Conservation (phyloP, 2,113 vertebrate species). For the Phoenicopterus ruber region DNA sequence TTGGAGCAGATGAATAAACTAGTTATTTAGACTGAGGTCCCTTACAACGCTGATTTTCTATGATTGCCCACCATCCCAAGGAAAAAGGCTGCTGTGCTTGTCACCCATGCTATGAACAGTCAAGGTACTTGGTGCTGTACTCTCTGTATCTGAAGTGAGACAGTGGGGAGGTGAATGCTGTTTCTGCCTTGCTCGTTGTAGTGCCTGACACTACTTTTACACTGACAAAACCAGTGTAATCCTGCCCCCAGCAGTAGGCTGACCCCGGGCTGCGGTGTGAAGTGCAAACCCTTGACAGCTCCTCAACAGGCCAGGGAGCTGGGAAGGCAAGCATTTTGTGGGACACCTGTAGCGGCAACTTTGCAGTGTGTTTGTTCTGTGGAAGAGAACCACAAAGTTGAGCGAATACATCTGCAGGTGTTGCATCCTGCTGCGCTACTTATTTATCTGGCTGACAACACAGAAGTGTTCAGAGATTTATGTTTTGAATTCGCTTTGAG, state of each 20-base stretch:
- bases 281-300: neutral
- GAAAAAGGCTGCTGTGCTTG: neutral
- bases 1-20: neutral
- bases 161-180: neutral
- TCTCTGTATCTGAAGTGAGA: neutral
- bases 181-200: neutral
- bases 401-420: neutral
- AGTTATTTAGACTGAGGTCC: neutral
- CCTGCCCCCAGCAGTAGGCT: neutral
- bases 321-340: neutral
- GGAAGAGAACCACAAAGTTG: neutral
- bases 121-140: neutral
- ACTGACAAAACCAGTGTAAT: neutral
- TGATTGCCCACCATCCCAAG: neutral
- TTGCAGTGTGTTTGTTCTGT: neutral
- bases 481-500: neutral
- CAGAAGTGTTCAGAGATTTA: neutral
- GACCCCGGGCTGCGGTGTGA: neutral
- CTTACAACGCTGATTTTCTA: neutral
- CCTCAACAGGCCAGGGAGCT: neutral
- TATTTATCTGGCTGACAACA: neutral
- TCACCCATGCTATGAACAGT: neutral
- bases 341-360: neutral
- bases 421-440: neutral
- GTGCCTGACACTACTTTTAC: neutral